These are phyloP conservation scores for Peromyscus polionotus DNA, from an alignment of 2,113 vertebrate genomes.

Conservation along the genomic window DNA sequence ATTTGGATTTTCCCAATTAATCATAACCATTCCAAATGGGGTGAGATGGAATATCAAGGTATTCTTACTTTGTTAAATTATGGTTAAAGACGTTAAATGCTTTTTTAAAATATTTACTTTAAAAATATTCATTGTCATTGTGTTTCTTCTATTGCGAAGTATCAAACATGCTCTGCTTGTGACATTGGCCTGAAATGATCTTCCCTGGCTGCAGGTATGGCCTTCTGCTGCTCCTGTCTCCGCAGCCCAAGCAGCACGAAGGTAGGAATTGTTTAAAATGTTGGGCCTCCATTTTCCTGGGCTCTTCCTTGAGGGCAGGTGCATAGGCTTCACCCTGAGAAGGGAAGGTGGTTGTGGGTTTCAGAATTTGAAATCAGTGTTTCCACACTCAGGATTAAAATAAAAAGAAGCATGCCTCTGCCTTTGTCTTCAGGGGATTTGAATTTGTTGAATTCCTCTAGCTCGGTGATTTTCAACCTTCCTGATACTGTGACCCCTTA, in stretches of 20 bases:
- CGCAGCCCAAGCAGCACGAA: not conserved
- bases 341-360: not conserved
- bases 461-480: not conserved
- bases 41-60: not conserved
- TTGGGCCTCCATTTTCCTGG: not conserved
- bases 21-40: not conserved
- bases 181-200: slow-evolving; percentile 23
- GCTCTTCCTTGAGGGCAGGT: not conserved
- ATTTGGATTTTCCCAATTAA: not conserved
- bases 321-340: not conserved
- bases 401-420: not conserved
- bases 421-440: not conserved
- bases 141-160: not conserved
- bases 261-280: slow-evolving; percentile 1
- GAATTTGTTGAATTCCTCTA: not conserved
- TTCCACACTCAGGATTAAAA: not conserved
- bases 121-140: not conserved
- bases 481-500: not conserved
- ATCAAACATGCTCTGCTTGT: not conserved
- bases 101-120: not conserved
- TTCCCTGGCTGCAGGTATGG: not conserved
- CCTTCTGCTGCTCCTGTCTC: not conserved
- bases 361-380: not conserved
- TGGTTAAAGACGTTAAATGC: not conserved
- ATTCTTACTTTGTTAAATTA: not conserved